phyloP scores from a whole-genome alignment of 1,140 invertebrate species.

The Hyles vespertilio region DNA sequence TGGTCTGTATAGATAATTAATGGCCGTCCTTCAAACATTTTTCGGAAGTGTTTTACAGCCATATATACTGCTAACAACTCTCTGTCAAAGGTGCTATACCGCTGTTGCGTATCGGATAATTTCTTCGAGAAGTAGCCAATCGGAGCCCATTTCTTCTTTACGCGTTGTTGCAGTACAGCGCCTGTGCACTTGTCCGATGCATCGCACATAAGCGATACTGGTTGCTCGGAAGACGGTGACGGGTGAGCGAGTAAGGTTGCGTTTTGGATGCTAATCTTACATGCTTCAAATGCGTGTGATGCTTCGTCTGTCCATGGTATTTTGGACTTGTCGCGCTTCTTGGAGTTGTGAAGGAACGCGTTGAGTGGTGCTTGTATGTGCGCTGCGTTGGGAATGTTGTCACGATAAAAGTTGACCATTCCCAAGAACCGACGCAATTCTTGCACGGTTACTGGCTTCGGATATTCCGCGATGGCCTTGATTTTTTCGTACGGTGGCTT shows the following conservation, averaged over 20 bases:
- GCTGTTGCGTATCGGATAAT: constrained; percentile 9
- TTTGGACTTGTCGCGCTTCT: constrained; percentile 25
- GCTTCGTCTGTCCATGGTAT: constrained; percentile 33
- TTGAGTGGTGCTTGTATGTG: constrained; percentile 28
- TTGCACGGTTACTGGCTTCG: constrained; percentile 24
- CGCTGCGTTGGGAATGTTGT: constrained; percentile 27
- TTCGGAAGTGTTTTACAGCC: constrained; percentile 3
- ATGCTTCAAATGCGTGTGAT: constrained; percentile 40
- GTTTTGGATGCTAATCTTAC: constrained; percentile 46
- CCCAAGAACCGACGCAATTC: constrained; percentile 45
- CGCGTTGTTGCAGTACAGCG: constrained; percentile 15
- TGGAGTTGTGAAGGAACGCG: constrained; percentile 27
- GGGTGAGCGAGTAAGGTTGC: constrained; percentile 34
- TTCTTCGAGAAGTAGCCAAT: constrained; percentile 13
- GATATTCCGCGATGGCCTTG: constrained; percentile 22
- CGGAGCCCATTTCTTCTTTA: constrained; percentile 9
- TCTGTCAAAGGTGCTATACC: constrained; percentile 10
- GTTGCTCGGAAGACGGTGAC: no score
- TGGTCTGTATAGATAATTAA: constrained; percentile 8
- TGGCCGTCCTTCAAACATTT: constrained; percentile 9
- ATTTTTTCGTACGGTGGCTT: constrained; percentile 15
- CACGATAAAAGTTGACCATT: constrained; percentile 41
- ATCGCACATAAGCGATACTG: constrained; percentile 6
- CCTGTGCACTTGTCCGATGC: constrained; percentile 6
- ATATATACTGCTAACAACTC: constrained; percentile 17